Evolutionary conservation across 2,113 vertebrate genomes (phyloP).

Genomic region (Cyprinus carpio): DNA sequence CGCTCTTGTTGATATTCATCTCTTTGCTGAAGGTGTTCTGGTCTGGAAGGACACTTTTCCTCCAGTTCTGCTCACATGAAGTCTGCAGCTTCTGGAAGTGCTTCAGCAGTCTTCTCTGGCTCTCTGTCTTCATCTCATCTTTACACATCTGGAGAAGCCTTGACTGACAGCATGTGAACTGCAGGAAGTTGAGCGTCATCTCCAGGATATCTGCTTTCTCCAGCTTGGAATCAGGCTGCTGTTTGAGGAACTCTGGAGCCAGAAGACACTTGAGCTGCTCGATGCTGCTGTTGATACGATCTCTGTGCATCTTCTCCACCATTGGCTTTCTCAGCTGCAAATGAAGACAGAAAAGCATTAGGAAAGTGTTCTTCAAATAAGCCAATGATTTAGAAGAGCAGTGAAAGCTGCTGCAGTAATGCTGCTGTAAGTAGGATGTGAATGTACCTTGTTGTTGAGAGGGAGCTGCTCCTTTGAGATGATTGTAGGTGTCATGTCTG

Average conservation of each 20-base stretch:
- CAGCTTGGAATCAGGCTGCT: slow-evolving; percentile 66
- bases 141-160: slow-evolving; percentile 1
- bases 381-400: neutral
- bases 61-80: slow-evolving; percentile 51
- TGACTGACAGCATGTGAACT: slow-evolving; percentile 2
- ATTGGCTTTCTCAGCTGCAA: slow-evolving; percentile 58
- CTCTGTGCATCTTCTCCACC: slow-evolving; percentile 60
- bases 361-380: neutral
- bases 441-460: slow-evolving; percentile 69
- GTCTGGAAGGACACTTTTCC: slow-evolving; percentile 49
- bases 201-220: slow-evolving; percentile 73
- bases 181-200: slow-evolving; percentile 57
- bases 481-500: slow-evolving; percentile 69
- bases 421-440: neutral
- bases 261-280: slow-evolving; percentile 40
- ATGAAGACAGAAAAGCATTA: slow-evolving; percentile 6
- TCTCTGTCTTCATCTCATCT: slow-evolving; percentile 14
- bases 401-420: slow-evolving; percentile 41
- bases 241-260: slow-evolving; percentile 37
- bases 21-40: slow-evolving; percentile 59
- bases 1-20: slow-evolving; percentile 47
- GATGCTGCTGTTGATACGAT: slow-evolving; percentile 45
- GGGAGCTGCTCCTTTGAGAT: slow-evolving; percentile 57
- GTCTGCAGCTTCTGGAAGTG: slow-evolving; percentile 47
- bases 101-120: slow-evolving; percentile 55